These are phyloP conservation scores for Acipenser oxyrinchus DNA, from an alignment of 2,797 vertebrate species.

Conservation along the genomic window DNA sequence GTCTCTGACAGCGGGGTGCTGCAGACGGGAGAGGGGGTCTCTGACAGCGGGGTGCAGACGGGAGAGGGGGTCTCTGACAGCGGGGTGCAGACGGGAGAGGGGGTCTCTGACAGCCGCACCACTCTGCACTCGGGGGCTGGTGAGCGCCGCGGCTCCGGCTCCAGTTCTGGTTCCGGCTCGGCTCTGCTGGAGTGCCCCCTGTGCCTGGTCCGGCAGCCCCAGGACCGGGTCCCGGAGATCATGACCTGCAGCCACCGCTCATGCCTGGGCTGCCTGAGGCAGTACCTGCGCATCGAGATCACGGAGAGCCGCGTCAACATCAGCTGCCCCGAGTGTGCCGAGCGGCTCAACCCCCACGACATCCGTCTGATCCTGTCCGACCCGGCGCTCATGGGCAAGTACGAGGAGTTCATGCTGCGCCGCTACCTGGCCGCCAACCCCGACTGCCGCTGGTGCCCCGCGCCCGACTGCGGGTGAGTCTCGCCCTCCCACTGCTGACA, in stretches of 20 bases:
- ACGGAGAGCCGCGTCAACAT: constrained; percentile 95
- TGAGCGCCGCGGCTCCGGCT: constrained; percentile 10
- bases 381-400: constrained; percentile 85
- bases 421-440: constrained; percentile 93
- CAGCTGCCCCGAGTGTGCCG: constrained; percentile 95
- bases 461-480: constrained; percentile 93
- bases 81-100: too few relatives aligned
- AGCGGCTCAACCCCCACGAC: constrained; percentile 86
- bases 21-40: too few relatives aligned
- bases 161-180: background rate
- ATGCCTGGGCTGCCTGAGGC: constrained; percentile 91
- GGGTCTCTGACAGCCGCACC: constrained; percentile 31
- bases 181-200: constrained; percentile 84
- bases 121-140: constrained; percentile 29
- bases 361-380: constrained; percentile 88
- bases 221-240: constrained; percentile 83
- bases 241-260: constrained; percentile 93
- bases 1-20: too few relatives aligned
- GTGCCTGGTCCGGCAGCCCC: constrained; percentile 88
- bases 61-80: too few relatives aligned
- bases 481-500: too few relatives aligned
- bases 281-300: constrained; percentile 97
- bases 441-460: constrained; percentile 96
- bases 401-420: constrained; percentile 95
- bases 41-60: too few relatives aligned